Percentiles rank a stretch among this genome's conserved stretches.
Evolutionary conservation across 2,113 vertebrate genomes (phyloP).

Genomic region (Gobiocypris rarus): DNA sequence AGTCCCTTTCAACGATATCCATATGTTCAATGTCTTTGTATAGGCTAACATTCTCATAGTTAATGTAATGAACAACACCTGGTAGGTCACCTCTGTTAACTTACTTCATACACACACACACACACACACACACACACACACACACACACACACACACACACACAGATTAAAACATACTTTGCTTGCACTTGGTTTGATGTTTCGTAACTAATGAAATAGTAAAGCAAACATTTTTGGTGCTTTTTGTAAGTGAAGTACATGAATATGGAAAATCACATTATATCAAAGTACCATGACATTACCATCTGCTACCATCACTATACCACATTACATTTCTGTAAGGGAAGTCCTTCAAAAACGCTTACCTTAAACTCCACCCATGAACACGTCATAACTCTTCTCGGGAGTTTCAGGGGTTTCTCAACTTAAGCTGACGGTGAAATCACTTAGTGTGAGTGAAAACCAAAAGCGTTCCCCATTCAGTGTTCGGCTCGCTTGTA

Average conservation of each 20-base stretch:
- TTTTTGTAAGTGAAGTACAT: neutral
- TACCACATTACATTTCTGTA: neutral
- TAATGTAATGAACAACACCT: no score
- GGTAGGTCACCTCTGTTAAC: no score
- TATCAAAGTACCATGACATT: neutral
- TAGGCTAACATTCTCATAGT: no score
- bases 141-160: no score
- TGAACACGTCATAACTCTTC: constrained; percentile 2
- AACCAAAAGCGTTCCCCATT: neutral
- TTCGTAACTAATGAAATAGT: neutral
- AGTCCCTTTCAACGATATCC: no score
- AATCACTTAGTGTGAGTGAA: neutral
- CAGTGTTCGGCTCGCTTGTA: neutral
- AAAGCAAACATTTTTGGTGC: neutral
- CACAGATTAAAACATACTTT: no score
- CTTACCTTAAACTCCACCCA: constrained; percentile 27
- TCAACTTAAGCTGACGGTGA: neutral
- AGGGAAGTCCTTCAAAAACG: neutral
- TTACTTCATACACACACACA: no score
- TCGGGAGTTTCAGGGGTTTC: constrained; percentile 12
- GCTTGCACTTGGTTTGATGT: neutral
- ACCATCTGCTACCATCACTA: neutral
- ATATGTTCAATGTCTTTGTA: no score
- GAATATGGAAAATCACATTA: neutral
- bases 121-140: no score